Evolutionary conservation across 2,797 vertebrate species (phyloP), one percentile per base, ranked within the genome.

Genomic region (Chaetophractus vellerosus): DNA sequence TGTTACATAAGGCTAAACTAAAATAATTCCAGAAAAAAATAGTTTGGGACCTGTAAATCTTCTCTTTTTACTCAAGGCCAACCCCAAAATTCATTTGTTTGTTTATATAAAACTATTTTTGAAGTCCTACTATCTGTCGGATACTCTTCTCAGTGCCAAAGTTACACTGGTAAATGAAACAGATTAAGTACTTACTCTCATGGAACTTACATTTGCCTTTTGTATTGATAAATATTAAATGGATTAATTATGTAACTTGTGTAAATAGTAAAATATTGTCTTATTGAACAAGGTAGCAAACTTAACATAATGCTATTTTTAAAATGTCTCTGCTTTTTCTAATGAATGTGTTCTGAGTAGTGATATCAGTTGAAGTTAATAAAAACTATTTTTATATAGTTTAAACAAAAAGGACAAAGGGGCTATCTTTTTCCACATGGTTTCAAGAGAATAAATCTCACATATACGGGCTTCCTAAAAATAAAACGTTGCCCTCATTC

Each of bases 201-300:
- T 52, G 45, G 16, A 93, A 74, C 33, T 63, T 52, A 57, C 41
- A 45, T 26, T 28, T 69, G 26, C 38, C 68, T 90, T 66, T 69
- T 96, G 74, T 92, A 71, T 50, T 90, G 63, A 78, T 41, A 92
- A 87, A 84, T 64, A 11, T 91, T 85, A 91, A 86, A 59, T 33
- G 78, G 74, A 92, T 74, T 48, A 66, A 90, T 19, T 64, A 50
- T 33, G 38, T 79, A 38, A 23, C 41, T n/a, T 38, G 3, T 28
- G 33, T 52, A 8, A 64, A 63, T 4, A 0, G 45, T 87, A 69
- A 96, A 94, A 83, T 18, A 48, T 19, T 71, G 19, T 68, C 50
- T 87, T 55, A 69, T 24, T 26, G 88, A 63, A 57, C 55, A 75
- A 92, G 23, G 26, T 9, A 41, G n/a, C 14, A 75, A 79, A 88